These are phyloP conservation scores for Melanostoma mellinum DNA, from an alignment of 2,888 invertebrate species.

Conservation along the genomic window DNA sequence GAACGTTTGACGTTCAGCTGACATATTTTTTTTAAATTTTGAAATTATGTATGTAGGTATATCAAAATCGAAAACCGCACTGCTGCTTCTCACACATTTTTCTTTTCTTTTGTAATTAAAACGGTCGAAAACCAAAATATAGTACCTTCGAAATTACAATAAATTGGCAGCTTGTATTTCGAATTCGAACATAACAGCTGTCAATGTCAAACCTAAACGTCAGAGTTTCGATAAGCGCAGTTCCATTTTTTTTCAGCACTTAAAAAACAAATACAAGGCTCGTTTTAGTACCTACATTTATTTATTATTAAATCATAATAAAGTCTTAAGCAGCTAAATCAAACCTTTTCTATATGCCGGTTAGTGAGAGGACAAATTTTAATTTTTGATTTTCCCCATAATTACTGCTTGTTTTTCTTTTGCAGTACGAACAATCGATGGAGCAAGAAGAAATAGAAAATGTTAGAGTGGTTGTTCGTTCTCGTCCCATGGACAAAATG, in stretches of 20 bases:
- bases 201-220: conserved; percentile 1
- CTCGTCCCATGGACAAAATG: conserved; percentile 94
- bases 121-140: too few species aligned
- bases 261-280: conserved; percentile 50
- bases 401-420: background rate
- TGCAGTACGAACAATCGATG: conserved; percentile 49
- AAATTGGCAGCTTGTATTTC: conserved; percentile 13
- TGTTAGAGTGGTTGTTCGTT: conserved; percentile 97
- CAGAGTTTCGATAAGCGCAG: background rate
- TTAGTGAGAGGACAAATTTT: conserved; percentile 25
- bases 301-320: conserved; percentile 53
- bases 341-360: conserved; percentile 55
- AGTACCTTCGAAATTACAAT: too few species aligned
- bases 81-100: too few species aligned
- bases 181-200: conserved; percentile 49
- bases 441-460: conserved; percentile 90
- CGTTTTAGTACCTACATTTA: conserved; percentile 19
- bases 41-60: too few species aligned
- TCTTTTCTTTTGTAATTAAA: too few species aligned
- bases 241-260: conserved; percentile 29
- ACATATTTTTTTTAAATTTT: too few species aligned
- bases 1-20: too few species aligned
- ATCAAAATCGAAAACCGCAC: too few species aligned
- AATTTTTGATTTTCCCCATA: background rate
- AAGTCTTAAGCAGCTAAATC: background rate